phyloP scores from a whole-genome alignment of 92 coral and sea anemone species.

The Umimayanthus chanpuru region DNA sequence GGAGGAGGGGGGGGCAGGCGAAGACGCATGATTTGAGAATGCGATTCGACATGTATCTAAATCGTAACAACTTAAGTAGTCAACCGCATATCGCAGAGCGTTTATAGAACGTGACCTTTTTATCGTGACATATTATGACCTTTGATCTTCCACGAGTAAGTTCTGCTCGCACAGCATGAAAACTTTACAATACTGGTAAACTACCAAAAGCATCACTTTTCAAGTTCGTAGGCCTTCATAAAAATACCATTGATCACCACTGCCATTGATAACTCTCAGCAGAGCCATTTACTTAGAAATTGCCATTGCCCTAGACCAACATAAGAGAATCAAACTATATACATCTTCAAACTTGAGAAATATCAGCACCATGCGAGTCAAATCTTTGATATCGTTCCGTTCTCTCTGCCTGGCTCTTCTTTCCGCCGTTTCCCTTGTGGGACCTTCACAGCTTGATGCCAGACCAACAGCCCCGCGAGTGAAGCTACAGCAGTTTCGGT shows the following conservation, averaged over 20 bases:
- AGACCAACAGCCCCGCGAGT: neutral
- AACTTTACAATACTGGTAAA: neutral
- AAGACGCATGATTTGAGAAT: too few species aligned
- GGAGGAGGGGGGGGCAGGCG: too few species aligned
- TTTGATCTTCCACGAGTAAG: neutral
- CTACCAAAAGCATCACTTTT: neutral
- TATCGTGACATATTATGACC: too few species aligned
- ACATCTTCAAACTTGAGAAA: neutral
- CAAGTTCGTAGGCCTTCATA: neutral
- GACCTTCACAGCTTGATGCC: neutral
- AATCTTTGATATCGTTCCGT: neutral
- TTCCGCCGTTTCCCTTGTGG: neutral
- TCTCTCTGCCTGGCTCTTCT: neutral
- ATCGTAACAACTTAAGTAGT: too few species aligned
- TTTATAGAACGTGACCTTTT: too few species aligned
- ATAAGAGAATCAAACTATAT: neutral
- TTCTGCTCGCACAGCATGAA: neutral
- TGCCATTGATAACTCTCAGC: neutral
- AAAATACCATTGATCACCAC: neutral
- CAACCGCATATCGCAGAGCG: too few species aligned
- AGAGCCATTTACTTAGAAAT: neutral
- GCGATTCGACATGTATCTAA: too few species aligned
- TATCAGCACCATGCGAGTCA: neutral
- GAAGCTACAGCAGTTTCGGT: slow-evolving; percentile 23
- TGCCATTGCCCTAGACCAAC: neutral